These are phyloP conservation scores for Hylyphantes graminicola DNA, from an alignment of 1,140 invertebrate genomes.

Conservation along the genomic window DNA sequence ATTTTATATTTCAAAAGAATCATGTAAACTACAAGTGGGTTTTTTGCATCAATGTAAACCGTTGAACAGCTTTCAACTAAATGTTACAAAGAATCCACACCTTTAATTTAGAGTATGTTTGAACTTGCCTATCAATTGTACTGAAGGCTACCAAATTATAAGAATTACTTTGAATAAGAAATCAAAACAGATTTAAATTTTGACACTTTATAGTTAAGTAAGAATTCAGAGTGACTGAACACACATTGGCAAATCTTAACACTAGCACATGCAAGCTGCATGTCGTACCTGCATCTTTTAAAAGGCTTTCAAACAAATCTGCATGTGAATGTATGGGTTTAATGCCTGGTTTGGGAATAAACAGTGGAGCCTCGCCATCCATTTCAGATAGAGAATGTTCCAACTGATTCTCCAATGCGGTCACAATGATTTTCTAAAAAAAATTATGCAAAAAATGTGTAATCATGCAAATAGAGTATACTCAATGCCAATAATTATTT, in stretches of 20 bases:
- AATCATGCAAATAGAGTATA: no score
- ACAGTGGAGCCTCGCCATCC: constrained; percentile 66
- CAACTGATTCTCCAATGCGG: constrained; percentile 65
- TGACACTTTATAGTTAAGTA: neutral
- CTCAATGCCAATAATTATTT: no score
- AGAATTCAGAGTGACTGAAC: neutral
- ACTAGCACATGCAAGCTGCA: neutral
- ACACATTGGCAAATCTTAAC: neutral
- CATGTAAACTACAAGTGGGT: no score
- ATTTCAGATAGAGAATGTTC: constrained; percentile 63
- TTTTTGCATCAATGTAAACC: no score
- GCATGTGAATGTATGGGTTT: constrained; percentile 67
- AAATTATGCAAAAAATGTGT: no score
- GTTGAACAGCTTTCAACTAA: no score
- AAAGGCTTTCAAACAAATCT: constrained; percentile 62
- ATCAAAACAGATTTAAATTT: neutral
- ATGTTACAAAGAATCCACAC: no score
- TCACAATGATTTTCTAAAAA: constrained; percentile 50
- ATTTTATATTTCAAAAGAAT: no score
- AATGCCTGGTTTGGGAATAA: constrained; percentile 65
- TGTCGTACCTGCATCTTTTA: constrained; percentile 63
- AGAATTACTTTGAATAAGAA: no score
- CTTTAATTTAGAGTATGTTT: no score
- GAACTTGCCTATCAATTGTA: no score
- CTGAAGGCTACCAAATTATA: no score